A percentile compares a stretch with the other conserved stretches of the same genome.
Evolutionary conservation across 2,888 invertebrate species (phyloP).

Genomic region (Cheilosia impressa): DNA sequence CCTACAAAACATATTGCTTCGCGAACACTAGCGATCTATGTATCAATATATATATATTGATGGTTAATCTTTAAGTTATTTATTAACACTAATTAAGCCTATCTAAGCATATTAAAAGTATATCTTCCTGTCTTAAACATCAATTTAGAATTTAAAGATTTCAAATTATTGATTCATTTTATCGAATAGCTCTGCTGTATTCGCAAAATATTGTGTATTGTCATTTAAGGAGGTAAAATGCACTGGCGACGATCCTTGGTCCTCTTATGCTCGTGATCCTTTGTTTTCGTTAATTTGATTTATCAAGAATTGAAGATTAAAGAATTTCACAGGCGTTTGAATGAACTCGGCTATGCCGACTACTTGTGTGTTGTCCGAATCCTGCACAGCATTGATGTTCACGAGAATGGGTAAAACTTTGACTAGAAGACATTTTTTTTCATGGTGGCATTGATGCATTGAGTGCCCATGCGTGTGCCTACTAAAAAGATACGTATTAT

Average conservation of each 20-base stretch:
- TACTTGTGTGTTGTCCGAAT: constrained; percentile 80
- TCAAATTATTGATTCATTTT: constrained; percentile 2
- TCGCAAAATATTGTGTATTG: constrained; percentile 57
- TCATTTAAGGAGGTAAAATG: constrained; percentile 56
- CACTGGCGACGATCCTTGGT: constrained; percentile 12
- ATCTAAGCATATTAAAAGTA: constrained; percentile 37
- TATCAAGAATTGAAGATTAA: constrained; percentile 75
- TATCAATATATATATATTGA: constrained; percentile 4
- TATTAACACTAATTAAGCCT: constrained; percentile 43
- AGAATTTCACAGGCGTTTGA: constrained; percentile 82
- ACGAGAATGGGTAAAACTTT: constrained; percentile 82
- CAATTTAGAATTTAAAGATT: background rate
- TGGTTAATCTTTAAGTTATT: constrained; percentile 18
- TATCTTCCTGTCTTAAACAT: background rate
- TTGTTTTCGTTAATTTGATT: background rate
- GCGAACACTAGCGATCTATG: constrained; percentile 19
- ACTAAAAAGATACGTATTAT: constrained; percentile 6
- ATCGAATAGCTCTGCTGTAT: constrained; percentile 31
- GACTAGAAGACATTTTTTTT: constrained; percentile 81
- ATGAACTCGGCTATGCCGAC: constrained; percentile 80
- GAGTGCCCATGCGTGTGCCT: constrained; percentile 77
- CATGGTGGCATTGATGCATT: constrained; percentile 76
- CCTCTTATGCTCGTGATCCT: background rate
- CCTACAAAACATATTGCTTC: constrained; percentile 43
- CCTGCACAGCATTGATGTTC: constrained; percentile 83